These are phyloP conservation scores for Pygocentrus nattereri DNA, from an alignment of 2,797 vertebrate genomes.

Conservation along the genomic window DNA sequence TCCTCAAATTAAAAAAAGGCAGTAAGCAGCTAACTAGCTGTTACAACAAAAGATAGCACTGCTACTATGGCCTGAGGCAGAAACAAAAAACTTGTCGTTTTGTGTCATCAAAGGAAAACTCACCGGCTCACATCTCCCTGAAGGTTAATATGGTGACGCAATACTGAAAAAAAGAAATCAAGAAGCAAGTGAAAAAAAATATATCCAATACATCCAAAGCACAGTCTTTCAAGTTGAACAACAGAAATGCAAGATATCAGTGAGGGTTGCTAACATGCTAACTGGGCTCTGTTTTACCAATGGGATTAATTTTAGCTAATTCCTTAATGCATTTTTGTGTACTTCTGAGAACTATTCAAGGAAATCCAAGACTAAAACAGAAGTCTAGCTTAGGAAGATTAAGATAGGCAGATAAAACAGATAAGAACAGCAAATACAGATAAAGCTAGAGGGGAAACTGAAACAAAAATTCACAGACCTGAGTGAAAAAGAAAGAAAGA, in stretches of 20 bases:
- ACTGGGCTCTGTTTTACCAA: neutral
- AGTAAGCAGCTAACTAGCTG: neutral
- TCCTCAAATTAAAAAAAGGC: neutral
- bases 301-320: neutral
- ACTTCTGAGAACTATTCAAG: neutral
- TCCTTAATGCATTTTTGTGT: neutral
- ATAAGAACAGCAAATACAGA: conserved; percentile 5
- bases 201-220: neutral
- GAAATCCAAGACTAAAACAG: neutral
- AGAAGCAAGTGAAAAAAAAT: neutral
- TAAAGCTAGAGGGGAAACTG: neutral
- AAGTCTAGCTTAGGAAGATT: neutral
- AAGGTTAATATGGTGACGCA: conserved; percentile 56
- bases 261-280: neutral
- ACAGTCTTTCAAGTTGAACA: neutral
- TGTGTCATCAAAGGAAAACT: conserved; percentile 16
- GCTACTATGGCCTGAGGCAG: neutral
- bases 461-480: conserved; percentile 18
- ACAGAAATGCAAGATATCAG: neutral
- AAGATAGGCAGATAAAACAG: conserved; percentile 2
- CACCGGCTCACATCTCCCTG: conserved; percentile 36
- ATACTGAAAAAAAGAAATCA: conserved; percentile 29
- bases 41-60: conserved; percentile 5
- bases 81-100: conserved; percentile 10
- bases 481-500: conserved; percentile 21